Evolutionary conservation across 2,888 invertebrate species (phyloP).

Genomic region (Drosophila yooni): DNA sequence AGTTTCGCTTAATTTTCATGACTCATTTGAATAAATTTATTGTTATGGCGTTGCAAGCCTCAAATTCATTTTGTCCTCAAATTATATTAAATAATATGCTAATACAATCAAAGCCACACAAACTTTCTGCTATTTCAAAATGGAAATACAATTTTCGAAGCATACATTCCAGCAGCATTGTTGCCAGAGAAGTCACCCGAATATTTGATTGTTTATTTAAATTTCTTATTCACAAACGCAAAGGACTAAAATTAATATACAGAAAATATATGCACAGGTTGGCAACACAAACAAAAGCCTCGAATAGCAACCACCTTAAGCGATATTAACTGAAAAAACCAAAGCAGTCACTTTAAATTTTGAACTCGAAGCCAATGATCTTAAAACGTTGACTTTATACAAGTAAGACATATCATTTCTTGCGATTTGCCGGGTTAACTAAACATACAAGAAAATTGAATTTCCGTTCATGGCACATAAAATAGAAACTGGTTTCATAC

Average conservation of each 20-base stretch:
- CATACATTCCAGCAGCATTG: conserved; percentile 4
- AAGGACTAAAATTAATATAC: conserved; percentile 31
- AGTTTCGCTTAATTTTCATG: conserved; percentile 61
- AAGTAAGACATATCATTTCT: neutral
- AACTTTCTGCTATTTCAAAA: conserved; percentile 22
- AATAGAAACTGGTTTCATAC: neutral
- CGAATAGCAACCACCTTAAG: neutral
- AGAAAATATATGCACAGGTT: conserved; percentile 20
- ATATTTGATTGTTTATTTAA: conserved; percentile 26
- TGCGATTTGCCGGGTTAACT: neutral
- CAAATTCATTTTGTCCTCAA: conserved; percentile 12
- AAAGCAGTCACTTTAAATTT: too few relatives aligned
- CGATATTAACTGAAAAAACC: neutral
- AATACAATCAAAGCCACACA: conserved; percentile 38
- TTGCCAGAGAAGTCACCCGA: conserved; percentile 10
- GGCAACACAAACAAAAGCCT: conserved; percentile 25
- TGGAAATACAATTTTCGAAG: conserved; percentile 19
- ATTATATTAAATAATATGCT: conserved; percentile 48
- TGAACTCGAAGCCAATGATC: neutral
- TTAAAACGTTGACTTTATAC: neutral
- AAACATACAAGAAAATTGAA: neutral
- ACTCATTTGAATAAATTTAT: conserved; percentile 72
- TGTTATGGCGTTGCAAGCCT: conserved; percentile 20
- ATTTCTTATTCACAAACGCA: conserved; percentile 25
- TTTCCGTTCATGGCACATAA: neutral